Evolutionary conservation across 2,113 vertebrate genomes (phyloP).

Genomic region (Heliornis fulica): DNA sequence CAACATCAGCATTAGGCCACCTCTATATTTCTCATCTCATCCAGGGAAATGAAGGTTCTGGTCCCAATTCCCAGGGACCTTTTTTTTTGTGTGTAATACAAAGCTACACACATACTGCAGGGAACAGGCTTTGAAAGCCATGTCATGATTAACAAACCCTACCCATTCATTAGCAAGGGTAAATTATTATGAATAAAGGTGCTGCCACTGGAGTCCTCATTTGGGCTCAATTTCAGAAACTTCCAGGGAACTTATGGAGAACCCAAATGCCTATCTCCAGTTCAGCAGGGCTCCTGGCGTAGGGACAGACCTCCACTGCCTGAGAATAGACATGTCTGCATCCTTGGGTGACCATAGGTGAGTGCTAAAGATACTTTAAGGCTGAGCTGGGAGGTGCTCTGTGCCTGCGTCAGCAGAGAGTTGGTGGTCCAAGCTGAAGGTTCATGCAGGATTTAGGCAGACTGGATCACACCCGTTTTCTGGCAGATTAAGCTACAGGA

Average conservation of each 20-base stretch:
- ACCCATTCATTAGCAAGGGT: neutral
- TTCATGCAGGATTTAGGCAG: neutral
- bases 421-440: neutral
- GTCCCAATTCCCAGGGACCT: neutral
- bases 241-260: neutral
- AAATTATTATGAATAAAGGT: neutral
- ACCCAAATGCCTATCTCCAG: neutral
- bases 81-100: neutral
- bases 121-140: neutral
- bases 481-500: neutral
- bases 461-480: neutral
- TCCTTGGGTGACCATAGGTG: neutral
- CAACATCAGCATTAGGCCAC: too few relatives aligned
- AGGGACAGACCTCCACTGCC: neutral
- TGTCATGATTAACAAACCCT: accelerated
- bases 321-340: neutral
- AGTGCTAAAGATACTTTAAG: neutral
- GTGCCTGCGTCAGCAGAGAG: too few relatives aligned
- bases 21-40: too few relatives aligned
- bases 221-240: neutral
- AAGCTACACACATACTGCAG: neutral
- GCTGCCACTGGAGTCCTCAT: neutral
- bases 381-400: too few relatives aligned
- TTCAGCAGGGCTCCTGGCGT: neutral
- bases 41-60: neutral